These are phyloP conservation scores for Phoeniculus purpureus DNA, from an alignment of 2,797 vertebrate genomes.

Conservation along the genomic window DNA sequence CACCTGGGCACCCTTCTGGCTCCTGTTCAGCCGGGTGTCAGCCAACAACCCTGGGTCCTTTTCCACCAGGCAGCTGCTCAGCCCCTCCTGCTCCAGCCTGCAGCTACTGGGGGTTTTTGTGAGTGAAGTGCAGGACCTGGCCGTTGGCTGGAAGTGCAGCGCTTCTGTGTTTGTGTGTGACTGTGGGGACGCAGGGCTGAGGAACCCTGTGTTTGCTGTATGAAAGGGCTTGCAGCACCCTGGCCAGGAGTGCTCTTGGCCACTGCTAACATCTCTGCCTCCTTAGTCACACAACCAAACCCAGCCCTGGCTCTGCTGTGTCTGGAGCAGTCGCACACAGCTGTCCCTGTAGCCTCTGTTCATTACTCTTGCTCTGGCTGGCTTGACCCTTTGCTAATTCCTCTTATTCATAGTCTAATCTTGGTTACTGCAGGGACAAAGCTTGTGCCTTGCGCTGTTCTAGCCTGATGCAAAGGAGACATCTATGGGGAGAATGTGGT, in stretches of 20 bases:
- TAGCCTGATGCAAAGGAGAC: slow-evolving; percentile 14
- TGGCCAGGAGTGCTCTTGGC: background rate
- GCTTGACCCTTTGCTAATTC: slow-evolving; percentile 63
- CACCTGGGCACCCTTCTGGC: too few relatives aligned
- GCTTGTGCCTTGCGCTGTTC: background rate
- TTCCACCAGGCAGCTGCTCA: too few relatives aligned
- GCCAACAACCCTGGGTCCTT: too few relatives aligned
- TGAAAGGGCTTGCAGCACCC: background rate
- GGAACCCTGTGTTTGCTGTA: background rate
- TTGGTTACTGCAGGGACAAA: slow-evolving; percentile 25
- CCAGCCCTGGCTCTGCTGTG: slow-evolving; percentile 35
- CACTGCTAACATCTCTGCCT: background rate
- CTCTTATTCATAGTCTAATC: slow-evolving; percentile 52
- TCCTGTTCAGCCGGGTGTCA: too few relatives aligned
- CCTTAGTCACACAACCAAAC: background rate
- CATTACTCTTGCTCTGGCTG: slow-evolving; percentile 55
- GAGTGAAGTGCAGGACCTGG: too few relatives aligned
- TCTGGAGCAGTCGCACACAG: slow-evolving; percentile 40
- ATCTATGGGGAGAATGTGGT: background rate
- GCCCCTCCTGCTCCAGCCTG: too few relatives aligned
- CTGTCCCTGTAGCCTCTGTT: slow-evolving; percentile 34
- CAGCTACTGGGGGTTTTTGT: too few relatives aligned
- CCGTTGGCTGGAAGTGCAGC: too few relatives aligned
- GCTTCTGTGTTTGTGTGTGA: background rate
- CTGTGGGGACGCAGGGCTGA: background rate